These are phyloP conservation scores for Bombus pyrosoma DNA, from an alignment of 1,140 invertebrate genomes.

Conservation along the genomic window DNA sequence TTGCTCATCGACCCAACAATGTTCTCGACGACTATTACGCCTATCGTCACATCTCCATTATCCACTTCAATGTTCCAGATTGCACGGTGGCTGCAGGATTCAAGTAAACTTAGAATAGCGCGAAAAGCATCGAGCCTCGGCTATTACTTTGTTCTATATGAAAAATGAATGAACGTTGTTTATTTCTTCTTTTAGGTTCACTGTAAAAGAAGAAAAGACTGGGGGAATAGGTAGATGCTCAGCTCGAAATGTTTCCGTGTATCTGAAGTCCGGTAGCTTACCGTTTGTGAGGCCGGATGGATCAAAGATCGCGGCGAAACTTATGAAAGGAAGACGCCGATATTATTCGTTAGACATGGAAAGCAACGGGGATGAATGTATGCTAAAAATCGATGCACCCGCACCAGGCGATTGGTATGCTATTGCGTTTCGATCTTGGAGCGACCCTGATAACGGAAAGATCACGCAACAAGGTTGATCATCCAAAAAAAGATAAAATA, in stretches of 20 bases:
- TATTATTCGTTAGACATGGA: constrained; percentile 78
- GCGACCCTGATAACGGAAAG: constrained; percentile 86
- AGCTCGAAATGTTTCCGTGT: constrained; percentile 84
- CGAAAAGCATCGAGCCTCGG: no score
- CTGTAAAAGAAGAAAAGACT: constrained; percentile 75
- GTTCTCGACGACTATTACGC: constrained; percentile 75
- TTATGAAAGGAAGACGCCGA: constrained; percentile 83
- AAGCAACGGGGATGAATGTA: constrained; percentile 82
- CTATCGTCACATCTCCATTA: constrained; percentile 79
- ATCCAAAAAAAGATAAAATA: background rate
- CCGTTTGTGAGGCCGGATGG: constrained; percentile 90
- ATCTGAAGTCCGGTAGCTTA: constrained; percentile 89
- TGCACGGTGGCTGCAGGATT: constrained; percentile 74
- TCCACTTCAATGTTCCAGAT: constrained; percentile 79
- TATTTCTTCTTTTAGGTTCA: constrained; percentile 71
- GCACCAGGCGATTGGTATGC: constrained; percentile 91
- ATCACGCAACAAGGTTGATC: constrained; percentile 88
- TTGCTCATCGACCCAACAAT: constrained; percentile 74
- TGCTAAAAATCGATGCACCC: constrained; percentile 85
- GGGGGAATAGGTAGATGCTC: constrained; percentile 82
- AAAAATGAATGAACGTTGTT: background rate
- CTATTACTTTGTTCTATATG: no score
- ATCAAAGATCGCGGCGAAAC: constrained; percentile 86
- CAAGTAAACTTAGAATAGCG: constrained; percentile 72
- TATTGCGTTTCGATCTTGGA: constrained; percentile 89